Percentiles rank a stretch among this genome's conserved stretches.
phyloP scores from a whole-genome alignment of 2,113 vertebrate genomes.

The Esox niger region DNA sequence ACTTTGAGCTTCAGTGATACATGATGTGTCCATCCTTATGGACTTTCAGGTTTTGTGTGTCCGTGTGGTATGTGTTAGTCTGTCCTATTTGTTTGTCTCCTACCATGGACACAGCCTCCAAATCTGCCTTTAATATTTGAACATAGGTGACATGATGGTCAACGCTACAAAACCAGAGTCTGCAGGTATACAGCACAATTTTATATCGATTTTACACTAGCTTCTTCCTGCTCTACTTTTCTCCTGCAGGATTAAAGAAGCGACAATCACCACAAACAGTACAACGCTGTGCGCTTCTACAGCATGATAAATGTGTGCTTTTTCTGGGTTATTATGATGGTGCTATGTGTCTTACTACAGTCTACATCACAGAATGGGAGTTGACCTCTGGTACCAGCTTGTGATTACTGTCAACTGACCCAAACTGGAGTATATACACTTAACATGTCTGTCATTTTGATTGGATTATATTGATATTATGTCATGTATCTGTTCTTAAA shows the following conservation, averaged over 20 bases:
- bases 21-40: background rate
- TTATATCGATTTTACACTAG: slow-evolving; percentile 13
- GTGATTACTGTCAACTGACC: slow-evolving; percentile 27
- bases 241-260: slow-evolving; percentile 19
- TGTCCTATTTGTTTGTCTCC: background rate
- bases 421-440: slow-evolving; percentile 14
- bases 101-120: slow-evolving; percentile 8
- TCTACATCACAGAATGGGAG: slow-evolving; percentile 24
- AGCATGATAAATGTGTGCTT: slow-evolving; percentile 14
- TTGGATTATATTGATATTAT: slow-evolving; percentile 45
- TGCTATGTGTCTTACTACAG: slow-evolving; percentile 44
- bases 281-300: slow-evolving; percentile 6
- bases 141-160: slow-evolving; percentile 13
- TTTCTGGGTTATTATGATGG: slow-evolving; percentile 35
- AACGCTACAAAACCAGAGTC: slow-evolving; percentile 4
- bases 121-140: slow-evolving; percentile 39
- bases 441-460: slow-evolving; percentile 22
- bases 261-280: slow-evolving; percentile 47
- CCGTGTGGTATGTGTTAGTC: background rate
- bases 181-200: slow-evolving; percentile 20
- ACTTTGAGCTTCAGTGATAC: slow-evolving; percentile 4
- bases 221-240: background rate
- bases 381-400: slow-evolving; percentile 25
- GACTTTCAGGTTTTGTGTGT: slow-evolving; percentile 26
- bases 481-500: slow-evolving; percentile 39